These are phyloP conservation scores for Melanostoma mellinum DNA, from an alignment of 2,888 invertebrate genomes.

Conservation along the genomic window DNA sequence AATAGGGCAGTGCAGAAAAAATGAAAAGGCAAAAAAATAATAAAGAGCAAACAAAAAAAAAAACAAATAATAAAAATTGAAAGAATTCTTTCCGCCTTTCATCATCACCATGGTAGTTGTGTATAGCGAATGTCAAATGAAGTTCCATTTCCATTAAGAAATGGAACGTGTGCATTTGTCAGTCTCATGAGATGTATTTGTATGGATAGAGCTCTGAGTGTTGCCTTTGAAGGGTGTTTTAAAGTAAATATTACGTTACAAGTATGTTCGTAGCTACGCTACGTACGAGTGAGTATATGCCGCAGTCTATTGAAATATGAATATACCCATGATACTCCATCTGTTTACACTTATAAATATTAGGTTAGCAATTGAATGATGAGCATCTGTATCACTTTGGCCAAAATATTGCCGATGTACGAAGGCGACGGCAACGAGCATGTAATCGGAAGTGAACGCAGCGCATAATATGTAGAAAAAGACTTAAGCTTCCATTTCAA, in stretches of 20 bases:
- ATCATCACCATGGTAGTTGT: constrained; percentile 38
- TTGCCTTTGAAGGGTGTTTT: constrained; percentile 21
- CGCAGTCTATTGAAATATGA: too few relatives aligned
- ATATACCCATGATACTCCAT: too few relatives aligned
- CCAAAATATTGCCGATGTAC: too few relatives aligned
- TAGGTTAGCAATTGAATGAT: too few relatives aligned
- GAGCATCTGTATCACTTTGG: too few relatives aligned
- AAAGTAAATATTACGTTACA: constrained; percentile 10
- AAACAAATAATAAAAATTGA: constrained; percentile 19
- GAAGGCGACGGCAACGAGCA: too few relatives aligned
- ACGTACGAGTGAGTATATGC: too few relatives aligned
- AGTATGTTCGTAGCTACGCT: too few relatives aligned
- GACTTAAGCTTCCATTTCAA: too few relatives aligned
- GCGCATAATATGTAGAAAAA: too few relatives aligned
- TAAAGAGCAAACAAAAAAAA: neutral
- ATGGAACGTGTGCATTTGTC: constrained; percentile 56
- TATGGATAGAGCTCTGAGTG: constrained; percentile 21
- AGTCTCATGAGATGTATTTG: constrained; percentile 39
- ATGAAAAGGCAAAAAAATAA: neutral
- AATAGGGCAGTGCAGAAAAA: constrained; percentile 32
- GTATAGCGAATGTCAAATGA: constrained; percentile 39
- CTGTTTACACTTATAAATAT: too few relatives aligned
- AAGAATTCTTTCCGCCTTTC: constrained; percentile 50
- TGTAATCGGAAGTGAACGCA: too few relatives aligned
- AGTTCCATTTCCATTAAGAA: constrained; percentile 54